A percentile compares a stretch with the other conserved stretches of the same genome.
Evolutionary conservation across 2,797 vertebrate genomes (phyloP).

Genomic region (Vespertilio murinus): DNA sequence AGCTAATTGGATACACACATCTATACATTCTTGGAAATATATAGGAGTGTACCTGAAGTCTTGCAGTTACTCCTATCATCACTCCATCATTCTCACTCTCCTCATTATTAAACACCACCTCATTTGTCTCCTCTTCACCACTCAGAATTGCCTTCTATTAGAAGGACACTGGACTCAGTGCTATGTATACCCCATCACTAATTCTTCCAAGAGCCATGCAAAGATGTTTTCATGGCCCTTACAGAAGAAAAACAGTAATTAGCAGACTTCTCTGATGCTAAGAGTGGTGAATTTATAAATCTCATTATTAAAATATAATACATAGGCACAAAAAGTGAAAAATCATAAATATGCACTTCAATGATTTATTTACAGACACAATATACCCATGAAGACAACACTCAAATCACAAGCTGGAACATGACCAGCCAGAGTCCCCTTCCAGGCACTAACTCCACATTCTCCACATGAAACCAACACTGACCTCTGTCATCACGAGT

Average conservation of each 20-base stretch:
- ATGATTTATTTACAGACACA: neutral
- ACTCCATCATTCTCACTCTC: neutral
- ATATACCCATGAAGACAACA: neutral
- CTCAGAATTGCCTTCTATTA: neutral
- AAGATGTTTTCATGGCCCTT: neutral
- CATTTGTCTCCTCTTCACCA: neutral
- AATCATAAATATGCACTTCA: neutral
- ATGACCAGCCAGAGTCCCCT: neutral
- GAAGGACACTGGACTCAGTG: neutral
- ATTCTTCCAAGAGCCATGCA: neutral
- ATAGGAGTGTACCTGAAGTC: neutral
- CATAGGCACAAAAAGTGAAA: neutral
- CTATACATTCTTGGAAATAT: neutral
- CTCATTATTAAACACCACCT: neutral
- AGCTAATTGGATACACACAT: neutral
- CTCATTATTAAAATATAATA: neutral
- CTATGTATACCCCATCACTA: no score
- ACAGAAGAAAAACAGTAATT: neutral
- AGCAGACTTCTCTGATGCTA: neutral
- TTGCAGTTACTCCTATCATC: neutral
- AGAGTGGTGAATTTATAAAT: neutral
- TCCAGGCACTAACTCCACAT: neutral
- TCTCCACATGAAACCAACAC: neutral
- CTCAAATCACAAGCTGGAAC: neutral
- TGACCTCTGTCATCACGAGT: neutral